Conservation (phyloP, 2,797 vertebrate genomes). For the Pachyuromys duprasi region DNA sequence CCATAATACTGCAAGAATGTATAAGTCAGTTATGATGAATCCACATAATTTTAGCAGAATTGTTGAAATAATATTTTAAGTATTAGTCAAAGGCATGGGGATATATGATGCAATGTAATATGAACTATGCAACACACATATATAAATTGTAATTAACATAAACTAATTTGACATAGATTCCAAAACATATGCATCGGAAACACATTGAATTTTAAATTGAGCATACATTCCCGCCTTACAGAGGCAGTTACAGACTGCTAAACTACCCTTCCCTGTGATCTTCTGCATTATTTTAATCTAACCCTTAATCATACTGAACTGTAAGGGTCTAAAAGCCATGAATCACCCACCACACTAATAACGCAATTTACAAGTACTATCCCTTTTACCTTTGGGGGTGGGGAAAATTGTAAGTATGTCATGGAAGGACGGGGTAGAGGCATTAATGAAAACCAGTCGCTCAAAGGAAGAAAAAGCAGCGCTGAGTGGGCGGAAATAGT, state of each 20-base stretch:
- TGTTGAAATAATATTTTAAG: constrained; percentile 18
- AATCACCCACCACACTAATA: constrained; percentile 18
- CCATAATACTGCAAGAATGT: background rate
- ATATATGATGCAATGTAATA: background rate
- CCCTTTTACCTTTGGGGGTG: background rate
- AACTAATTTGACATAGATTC: background rate
- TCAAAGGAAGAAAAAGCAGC: background rate
- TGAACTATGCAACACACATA: background rate
- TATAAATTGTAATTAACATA: background rate
- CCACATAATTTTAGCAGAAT: background rate
- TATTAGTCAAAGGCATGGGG: background rate
- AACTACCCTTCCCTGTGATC: background rate
- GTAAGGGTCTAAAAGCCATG: background rate
- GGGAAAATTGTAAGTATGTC: background rate
- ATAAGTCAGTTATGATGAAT: background rate
- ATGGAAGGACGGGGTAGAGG: background rate
- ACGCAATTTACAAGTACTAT: background rate
- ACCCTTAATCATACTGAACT: constrained; percentile 1
- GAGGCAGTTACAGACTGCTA: background rate
- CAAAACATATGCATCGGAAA: background rate
- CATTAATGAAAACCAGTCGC: background rate
- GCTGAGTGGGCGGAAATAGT: background rate
- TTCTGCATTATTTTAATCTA: constrained; percentile 32
- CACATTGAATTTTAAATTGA: constrained; percentile 25
- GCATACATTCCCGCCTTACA: background rate